Evolutionary conservation across 2,797 vertebrate species (phyloP).

Genomic region (Fistularia commersonii): DNA sequence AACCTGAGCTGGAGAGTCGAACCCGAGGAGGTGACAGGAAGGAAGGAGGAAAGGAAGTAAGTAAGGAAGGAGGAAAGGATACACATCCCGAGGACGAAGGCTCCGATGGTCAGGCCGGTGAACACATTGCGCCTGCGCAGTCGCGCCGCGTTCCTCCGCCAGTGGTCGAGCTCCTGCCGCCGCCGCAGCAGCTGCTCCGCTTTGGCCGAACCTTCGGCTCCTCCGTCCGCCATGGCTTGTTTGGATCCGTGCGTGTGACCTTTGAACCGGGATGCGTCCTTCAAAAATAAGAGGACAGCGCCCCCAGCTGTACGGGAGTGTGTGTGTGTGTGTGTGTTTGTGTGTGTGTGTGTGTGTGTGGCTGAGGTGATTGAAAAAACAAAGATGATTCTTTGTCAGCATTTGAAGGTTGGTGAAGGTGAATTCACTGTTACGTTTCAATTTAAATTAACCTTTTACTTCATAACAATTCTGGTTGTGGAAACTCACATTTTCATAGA

Average conservation of each 20-base stretch:
- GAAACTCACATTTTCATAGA: too few species aligned
- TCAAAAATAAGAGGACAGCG: neutral
- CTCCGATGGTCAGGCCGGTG: constrained; percentile 49
- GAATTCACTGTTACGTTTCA: too few species aligned
- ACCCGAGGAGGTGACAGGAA: neutral
- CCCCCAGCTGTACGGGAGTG: neutral
- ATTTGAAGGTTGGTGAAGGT: too few species aligned
- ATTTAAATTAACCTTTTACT: too few species aligned
- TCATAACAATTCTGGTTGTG: too few species aligned
- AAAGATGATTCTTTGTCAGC: neutral
- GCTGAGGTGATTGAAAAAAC: too few species aligned
- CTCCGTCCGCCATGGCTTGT: constrained; percentile 39
- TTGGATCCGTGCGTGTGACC: neutral
- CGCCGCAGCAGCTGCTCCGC: constrained; percentile 24
- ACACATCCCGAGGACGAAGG: constrained; percentile 58
- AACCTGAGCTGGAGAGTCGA: neutral
- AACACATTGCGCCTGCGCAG: constrained; percentile 47
- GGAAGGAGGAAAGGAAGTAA: neutral
- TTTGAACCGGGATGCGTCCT: too few species aligned
- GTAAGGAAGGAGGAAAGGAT: constrained; percentile 40
- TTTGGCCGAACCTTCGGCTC: neutral
- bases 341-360: neutral
- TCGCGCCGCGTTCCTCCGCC: constrained; percentile 24
- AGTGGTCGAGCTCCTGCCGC: constrained; percentile 32
- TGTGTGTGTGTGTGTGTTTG: neutral